Evolutionary conservation across 2,797 vertebrate species (phyloP).

Genomic region (Sebastes goodei): DNA sequence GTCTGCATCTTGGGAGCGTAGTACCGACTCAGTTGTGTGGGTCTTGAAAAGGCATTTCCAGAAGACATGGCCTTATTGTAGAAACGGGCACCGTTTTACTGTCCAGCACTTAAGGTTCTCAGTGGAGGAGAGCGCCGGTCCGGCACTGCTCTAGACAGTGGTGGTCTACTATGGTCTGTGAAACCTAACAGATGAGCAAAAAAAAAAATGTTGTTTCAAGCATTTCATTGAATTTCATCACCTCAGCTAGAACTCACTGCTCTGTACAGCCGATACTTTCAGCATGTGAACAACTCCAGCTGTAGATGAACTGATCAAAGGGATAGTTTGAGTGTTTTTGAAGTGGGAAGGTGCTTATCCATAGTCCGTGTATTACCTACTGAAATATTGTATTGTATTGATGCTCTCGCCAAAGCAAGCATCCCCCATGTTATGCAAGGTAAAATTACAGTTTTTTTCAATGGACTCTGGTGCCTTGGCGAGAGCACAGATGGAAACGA

Average conservation of each 20-base stretch:
- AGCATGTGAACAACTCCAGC: neutral
- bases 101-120: conserved; percentile 97
- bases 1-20: conserved; percentile 59
- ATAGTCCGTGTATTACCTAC: no score
- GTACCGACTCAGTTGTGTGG: conserved; percentile 71
- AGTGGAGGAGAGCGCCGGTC: conserved; percentile 74
- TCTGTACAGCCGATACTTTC: neutral
- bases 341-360: no score
- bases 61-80: conserved; percentile 90
- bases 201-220: neutral
- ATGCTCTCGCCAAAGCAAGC: no score
- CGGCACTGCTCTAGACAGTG: conserved; percentile 85
- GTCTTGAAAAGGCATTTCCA: conserved; percentile 89
- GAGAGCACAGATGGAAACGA: no score
- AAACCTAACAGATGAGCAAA: conserved; percentile 85
- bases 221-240: conserved; percentile 24
- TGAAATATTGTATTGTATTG: no score
- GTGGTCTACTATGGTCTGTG: conserved; percentile 96
- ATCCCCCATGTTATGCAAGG: no score
- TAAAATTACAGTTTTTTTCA: no score
- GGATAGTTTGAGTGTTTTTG: no score
- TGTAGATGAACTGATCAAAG: neutral
- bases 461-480: no score
- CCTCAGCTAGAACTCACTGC: neutral
- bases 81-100: conserved; percentile 88